phyloP scores from a whole-genome alignment of 2,797 vertebrate species.

The Heteromormyrus szaboi region DNA sequence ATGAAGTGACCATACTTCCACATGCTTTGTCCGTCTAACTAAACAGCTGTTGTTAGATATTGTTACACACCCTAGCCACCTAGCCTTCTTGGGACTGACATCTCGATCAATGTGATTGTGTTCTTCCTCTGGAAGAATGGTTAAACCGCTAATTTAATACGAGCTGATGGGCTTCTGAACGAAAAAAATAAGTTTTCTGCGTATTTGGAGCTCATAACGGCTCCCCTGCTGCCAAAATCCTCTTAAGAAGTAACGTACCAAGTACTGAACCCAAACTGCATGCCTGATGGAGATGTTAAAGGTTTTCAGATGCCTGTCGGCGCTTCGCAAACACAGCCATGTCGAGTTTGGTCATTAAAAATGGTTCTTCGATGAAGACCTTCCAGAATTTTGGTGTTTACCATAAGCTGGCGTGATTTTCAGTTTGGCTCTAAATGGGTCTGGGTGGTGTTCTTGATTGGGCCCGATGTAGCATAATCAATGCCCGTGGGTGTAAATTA shows the following conservation, averaged over 20 bases:
- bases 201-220: neutral
- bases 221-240: neutral
- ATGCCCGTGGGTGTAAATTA: neutral
- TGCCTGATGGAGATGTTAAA: neutral
- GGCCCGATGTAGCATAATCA: neutral
- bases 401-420: neutral
- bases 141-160: neutral
- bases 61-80: neutral
- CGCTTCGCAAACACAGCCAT: neutral
- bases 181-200: neutral
- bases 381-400: neutral
- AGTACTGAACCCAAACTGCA: neutral
- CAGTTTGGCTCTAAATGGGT: neutral
- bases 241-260: neutral
- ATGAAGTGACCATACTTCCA: conserved; percentile 29
- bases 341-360: neutral
- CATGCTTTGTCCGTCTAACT: conserved; percentile 30
- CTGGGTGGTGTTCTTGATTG: neutral
- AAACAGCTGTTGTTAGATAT: conserved; percentile 18
- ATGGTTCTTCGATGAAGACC: neutral
- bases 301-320: neutral
- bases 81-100: neutral
- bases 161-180: neutral
- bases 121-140: neutral
- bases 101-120: neutral